A percentile compares a stretch with the other conserved stretches of the same genome.
These are phyloP conservation scores for Acromyrmex echinatior DNA, from an alignment of 1,140 invertebrate species.

Conservation along the genomic window DNA sequence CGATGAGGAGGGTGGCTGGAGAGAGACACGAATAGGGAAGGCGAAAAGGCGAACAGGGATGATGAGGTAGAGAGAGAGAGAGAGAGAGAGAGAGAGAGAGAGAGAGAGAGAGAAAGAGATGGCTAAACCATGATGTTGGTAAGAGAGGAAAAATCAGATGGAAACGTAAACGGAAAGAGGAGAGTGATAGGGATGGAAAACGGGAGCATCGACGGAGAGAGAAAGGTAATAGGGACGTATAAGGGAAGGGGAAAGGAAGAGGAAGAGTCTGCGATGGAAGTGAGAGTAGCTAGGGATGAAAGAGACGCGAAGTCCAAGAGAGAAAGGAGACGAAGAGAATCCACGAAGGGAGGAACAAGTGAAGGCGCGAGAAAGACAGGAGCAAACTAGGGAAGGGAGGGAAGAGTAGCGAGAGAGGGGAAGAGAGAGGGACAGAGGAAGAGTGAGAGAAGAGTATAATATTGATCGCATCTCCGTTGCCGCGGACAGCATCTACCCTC, in stretches of 20 bases:
- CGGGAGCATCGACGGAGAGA: slow-evolving; percentile 64
- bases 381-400: slow-evolving; percentile 42
- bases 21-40: slow-evolving; percentile 62
- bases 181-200: slow-evolving; percentile 37
- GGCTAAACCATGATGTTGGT: slow-evolving; percentile 37
- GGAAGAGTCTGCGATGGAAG: slow-evolving; percentile 68
- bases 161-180: slow-evolving; percentile 44
- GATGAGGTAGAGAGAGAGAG: slow-evolving; percentile 23
- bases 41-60: slow-evolving; percentile 59
- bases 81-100: neutral
- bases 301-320: slow-evolving; percentile 28
- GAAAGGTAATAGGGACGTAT: slow-evolving; percentile 30
- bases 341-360: slow-evolving; percentile 48
- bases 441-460: slow-evolving; percentile 81
- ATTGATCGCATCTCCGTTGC: slow-evolving; percentile 86
- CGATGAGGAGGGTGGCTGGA: slow-evolving; percentile 58
- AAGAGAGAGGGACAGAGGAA: slow-evolving; percentile 48
- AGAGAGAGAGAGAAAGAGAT: slow-evolving; percentile 11
- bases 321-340: slow-evolving; percentile 51
- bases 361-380: slow-evolving; percentile 59
- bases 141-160: slow-evolving; percentile 48
- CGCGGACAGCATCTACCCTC: slow-evolving; percentile 86
- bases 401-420: slow-evolving; percentile 37
- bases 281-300: slow-evolving; percentile 67
- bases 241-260: slow-evolving; percentile 41